Conservation (phyloP, 2,113 vertebrate genomes). For the Pholis gunnellus region DNA sequence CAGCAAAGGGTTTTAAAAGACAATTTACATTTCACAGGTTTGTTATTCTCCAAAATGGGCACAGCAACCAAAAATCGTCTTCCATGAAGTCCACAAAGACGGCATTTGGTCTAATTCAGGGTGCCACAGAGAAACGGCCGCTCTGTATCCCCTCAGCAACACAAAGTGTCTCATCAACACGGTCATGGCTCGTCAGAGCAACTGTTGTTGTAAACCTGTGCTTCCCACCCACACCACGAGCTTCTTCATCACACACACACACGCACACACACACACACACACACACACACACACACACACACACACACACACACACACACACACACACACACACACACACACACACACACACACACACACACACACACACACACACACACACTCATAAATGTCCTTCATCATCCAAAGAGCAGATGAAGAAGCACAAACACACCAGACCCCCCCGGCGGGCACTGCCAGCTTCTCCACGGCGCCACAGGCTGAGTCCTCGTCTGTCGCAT, state of each 20-base stretch:
- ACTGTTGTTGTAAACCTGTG: slow-evolving; percentile 46
- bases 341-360: slow-evolving; percentile 38
- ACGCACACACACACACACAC: slow-evolving; percentile 34
- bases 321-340: slow-evolving; percentile 14
- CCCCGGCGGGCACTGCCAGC: slow-evolving; percentile 35
- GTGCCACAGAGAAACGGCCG: neutral
- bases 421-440: slow-evolving; percentile 45
- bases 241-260: slow-evolving; percentile 32
- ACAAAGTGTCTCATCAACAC: slow-evolving; percentile 47
- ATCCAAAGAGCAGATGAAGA: slow-evolving; percentile 60
- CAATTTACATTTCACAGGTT: neutral
- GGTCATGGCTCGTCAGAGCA: slow-evolving; percentile 54
- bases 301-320: slow-evolving; percentile 31
- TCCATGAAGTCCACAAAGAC: neutral
- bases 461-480: slow-evolving; percentile 47
- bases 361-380: slow-evolving; percentile 6
- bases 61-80: neutral
- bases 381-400: slow-evolving; percentile 30
- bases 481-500: slow-evolving; percentile 52
- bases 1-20: neutral
- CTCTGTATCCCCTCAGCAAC: slow-evolving; percentile 54
- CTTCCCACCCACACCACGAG: slow-evolving; percentile 56
- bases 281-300: slow-evolving; percentile 29
- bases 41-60: neutral
- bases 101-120: slow-evolving; percentile 36